Conservation (phyloP, 2,113 vertebrate species). For the Scolopax mira region DNA sequence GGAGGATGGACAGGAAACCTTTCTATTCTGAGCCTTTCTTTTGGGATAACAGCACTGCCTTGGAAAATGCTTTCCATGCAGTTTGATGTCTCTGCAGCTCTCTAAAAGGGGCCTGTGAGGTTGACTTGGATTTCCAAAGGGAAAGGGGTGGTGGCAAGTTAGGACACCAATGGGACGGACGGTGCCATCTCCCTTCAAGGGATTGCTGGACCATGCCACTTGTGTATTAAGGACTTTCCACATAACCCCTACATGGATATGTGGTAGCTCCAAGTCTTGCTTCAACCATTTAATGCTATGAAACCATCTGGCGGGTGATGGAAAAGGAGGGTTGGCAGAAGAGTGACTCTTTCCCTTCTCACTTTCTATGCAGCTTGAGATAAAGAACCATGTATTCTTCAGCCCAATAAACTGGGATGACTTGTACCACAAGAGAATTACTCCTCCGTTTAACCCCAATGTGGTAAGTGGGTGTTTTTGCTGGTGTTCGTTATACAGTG, state of each 20-base stretch:
- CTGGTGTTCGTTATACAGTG: background rate
- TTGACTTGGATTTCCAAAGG: background rate
- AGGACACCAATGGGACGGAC: background rate
- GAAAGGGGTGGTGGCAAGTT: background rate
- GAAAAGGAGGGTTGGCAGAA: background rate
- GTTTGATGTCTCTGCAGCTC: background rate
- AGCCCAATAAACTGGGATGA: constrained; percentile 96
- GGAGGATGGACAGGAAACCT: background rate
- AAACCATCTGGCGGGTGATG: background rate
- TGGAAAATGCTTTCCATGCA: background rate
- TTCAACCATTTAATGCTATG: background rate
- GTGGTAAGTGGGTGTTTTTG: constrained; percentile 82
- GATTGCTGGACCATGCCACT: background rate
- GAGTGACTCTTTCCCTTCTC: background rate
- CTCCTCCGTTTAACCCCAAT: constrained; percentile 94
- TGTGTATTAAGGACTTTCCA: background rate
- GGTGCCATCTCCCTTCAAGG: background rate
- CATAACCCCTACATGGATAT: background rate
- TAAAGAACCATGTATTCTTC: constrained; percentile 95
- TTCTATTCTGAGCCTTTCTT: background rate
- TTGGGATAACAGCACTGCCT: background rate
- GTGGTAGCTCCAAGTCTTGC: background rate
- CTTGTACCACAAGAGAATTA: constrained; percentile 92
- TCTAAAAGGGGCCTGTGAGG: background rate
- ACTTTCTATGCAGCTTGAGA: constrained; percentile 83